A percentile compares a stretch with the other conserved stretches of the same genome.
These are phyloP conservation scores for Ashinkailepas kermadecensis DNA, from an alignment of 2,888 invertebrate genomes.

Conservation along the genomic window DNA sequence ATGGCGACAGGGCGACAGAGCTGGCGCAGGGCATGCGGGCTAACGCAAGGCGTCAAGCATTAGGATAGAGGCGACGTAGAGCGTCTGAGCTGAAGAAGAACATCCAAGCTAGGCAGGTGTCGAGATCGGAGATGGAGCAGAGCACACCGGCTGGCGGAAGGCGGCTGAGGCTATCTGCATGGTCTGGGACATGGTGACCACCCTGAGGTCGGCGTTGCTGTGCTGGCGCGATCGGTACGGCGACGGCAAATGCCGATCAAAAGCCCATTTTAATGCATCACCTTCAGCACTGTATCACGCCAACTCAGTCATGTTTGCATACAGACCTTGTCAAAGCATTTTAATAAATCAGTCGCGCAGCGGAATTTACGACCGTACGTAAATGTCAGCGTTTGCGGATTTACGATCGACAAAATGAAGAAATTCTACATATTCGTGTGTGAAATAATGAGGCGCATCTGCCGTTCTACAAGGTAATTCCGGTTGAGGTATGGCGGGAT, in stretches of 20 bases:
- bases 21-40: too few relatives aligned
- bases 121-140: too few relatives aligned
- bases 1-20: too few relatives aligned
- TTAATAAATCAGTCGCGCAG: neutral
- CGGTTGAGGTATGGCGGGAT: neutral
- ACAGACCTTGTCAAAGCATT: neutral
- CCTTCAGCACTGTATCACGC: neutral
- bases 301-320: neutral
- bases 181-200: too few relatives aligned
- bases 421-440: conserved; percentile 3
- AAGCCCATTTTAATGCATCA: neutral
- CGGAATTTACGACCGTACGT: neutral
- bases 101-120: too few relatives aligned
- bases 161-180: too few relatives aligned
- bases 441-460: neutral
- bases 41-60: too few relatives aligned
- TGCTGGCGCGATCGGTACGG: neutral
- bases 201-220: too few relatives aligned
- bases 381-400: neutral
- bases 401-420: conserved; percentile 9
- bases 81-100: too few relatives aligned
- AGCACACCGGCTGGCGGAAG: too few relatives aligned
- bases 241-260: neutral
- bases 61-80: too few relatives aligned
- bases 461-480: neutral